A percentile compares a stretch with the other conserved stretches of the same genome.
phyloP scores from a whole-genome alignment of 2,888 invertebrate genomes.

The Molorchus minor region DNA sequence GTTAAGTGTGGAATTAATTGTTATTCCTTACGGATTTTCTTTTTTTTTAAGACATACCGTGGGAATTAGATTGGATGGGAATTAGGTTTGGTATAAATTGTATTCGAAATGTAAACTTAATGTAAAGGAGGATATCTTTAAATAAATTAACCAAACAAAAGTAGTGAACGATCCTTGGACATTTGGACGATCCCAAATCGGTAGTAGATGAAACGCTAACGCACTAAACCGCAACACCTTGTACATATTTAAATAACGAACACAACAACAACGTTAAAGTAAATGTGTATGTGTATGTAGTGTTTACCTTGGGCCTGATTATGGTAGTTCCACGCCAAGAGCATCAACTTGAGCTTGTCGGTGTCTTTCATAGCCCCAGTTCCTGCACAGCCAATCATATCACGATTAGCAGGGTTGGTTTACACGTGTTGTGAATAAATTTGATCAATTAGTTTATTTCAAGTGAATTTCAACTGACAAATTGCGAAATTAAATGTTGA shows the following conservation, averaged over 20 bases:
- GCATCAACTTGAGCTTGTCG: slow-evolving; percentile 88
- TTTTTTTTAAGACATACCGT: too few species aligned
- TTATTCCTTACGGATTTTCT: too few species aligned
- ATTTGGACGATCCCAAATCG: too few species aligned
- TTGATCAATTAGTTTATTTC: slow-evolving; percentile 10
- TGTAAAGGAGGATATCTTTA: too few species aligned
- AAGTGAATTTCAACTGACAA: background rate
- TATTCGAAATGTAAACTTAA: too few species aligned
- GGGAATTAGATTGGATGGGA: too few species aligned
- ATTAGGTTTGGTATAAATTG: too few species aligned
- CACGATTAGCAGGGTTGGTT: slow-evolving; percentile 62
- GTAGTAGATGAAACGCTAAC: too few species aligned
- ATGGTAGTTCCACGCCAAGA: slow-evolving; percentile 89
- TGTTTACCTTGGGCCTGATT: slow-evolving; percentile 76
- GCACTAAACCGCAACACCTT: background rate
- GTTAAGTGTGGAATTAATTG: too few species aligned
- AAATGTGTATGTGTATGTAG: slow-evolving; percentile 31
- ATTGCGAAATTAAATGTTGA: too few species aligned
- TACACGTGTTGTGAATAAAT: slow-evolving; percentile 31
- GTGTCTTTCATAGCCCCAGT: slow-evolving; percentile 77
- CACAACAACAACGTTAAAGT: slow-evolving; percentile 7
- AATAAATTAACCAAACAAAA: too few species aligned
- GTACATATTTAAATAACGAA: slow-evolving; percentile 1
- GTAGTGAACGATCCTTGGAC: too few species aligned
- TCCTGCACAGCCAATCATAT: slow-evolving; percentile 64